phyloP scores from a whole-genome alignment of 2,888 invertebrate genomes.

The Eutolmus rufibarbis region DNA sequence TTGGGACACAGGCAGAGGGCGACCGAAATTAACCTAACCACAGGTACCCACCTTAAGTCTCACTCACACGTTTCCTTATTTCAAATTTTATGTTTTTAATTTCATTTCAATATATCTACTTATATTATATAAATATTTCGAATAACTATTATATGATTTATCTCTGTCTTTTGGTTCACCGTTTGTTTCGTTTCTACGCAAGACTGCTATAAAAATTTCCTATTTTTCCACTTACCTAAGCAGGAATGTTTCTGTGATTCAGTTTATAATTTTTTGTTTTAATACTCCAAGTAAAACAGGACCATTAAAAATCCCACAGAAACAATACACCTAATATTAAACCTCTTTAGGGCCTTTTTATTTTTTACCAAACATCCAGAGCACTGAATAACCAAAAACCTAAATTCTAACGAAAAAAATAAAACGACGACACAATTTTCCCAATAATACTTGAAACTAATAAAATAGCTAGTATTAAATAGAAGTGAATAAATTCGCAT shows the following conservation, averaged over 20 bases:
- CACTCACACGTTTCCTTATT: conserved; percentile 41
- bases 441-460: conserved; percentile 13
- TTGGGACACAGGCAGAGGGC: conserved; percentile 94
- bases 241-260: conserved; percentile 13
- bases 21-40: conserved; percentile 92
- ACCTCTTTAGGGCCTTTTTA: background rate
- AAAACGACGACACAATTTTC: background rate
- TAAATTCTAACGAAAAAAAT: background rate
- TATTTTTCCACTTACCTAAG: background rate
- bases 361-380: background rate
- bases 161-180: background rate
- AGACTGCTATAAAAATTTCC: conserved; percentile 5
- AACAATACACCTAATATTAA: conserved; percentile 7
- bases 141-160: background rate
- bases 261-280: background rate
- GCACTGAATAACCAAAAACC: conserved; percentile 5
- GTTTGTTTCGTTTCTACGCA: background rate
- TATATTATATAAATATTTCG: conserved; percentile 5
- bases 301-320: background rate
- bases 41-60: conserved; percentile 76
- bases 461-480: conserved; percentile 26
- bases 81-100: conserved; percentile 15
- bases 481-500: conserved; percentile 7
- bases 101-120: conserved; percentile 14
- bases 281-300: background rate